Base-by-base conservation (phyloP, 2,888 invertebrate species). In the Drosophila peninsularis region DNA sequence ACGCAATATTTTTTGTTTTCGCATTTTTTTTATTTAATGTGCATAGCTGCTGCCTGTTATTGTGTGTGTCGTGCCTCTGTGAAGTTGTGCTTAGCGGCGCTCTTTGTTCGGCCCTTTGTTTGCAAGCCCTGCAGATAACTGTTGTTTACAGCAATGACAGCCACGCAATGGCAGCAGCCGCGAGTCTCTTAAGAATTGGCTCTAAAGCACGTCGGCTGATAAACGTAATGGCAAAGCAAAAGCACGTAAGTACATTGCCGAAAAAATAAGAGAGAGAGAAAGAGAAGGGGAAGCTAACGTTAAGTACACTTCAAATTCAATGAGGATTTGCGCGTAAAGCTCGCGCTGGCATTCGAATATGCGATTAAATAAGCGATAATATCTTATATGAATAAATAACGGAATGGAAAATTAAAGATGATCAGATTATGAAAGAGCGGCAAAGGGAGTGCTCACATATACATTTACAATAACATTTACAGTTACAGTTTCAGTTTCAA, bases 321-420 rank as follows among this genome's bases (percentile, higher is more conserved):
- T 70, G 44, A 63, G 68, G 47, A 77, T 74, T 81, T 56, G 34
- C 53, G 45, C n/a, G 49, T 61, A 63, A 54, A 41, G 41, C 41
- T 42, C 54, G 36, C 44, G 24, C 30, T 19, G 44, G 45, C 55
- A 58, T 60, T 42, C 45, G 57, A 53, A 71, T 71, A 73, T 66
- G 63, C 62, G 89, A 89, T 90, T 89, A 84, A 89, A 89, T 82
- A 81, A 78, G 75, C 70, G 90, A 90, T 90, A 88, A 90, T 90
- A 88, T 84, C 80, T 78, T 74, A 75, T 85, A 81, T 90, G 72
- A 90, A 90, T 90, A 90, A 90, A 79, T 78, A 78, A 69, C 24
- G 9, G 41, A 54, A 61, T 60, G 64, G 37, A 62, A 62, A 47
- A 61, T 70, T 45, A 34, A 55, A 61, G 42, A 39, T 45, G 52